Evolutionary conservation across 1,140 invertebrate species (phyloP), one percentile per base, ranked within the genome.

Genomic region (Brachionus asplanchnoidis): DNA sequence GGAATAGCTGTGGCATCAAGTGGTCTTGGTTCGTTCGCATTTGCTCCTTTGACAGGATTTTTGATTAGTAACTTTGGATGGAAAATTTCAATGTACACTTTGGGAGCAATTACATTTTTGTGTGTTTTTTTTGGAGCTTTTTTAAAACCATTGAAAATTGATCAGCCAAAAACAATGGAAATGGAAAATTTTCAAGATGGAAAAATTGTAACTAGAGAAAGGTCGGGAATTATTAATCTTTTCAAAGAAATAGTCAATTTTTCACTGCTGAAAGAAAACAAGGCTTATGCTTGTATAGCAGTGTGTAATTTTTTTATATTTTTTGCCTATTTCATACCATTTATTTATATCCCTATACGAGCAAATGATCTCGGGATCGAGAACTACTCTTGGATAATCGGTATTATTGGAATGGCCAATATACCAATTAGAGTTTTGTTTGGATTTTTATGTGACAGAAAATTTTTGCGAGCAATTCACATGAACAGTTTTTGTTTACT

Each of bases 1-100:
- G 95, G 95, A n/a, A 93, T 97, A 60, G 94, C 95, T 1, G 83
- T 88, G 1, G 87, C 87, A 82, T 89, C 89, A 4, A 87, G 87
- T 3, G 89, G 89, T 36, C 32, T 36, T 36, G 32, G 32, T 36
- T 36, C 32, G 32, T 36, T 36, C 7, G 32, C 6, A 5, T 2
- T 90, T 73, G 85, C 87, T 3, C 87, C 87, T 1, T 65, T 90
- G 2, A 87, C 85, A n/a, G 85, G 85, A 82, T 85, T 86, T 9
- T 78, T 90, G 2, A 77, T 89, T 17, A 79, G 86, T 2, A 85
- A 86, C 11, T 89, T 88, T 70, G 86, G 86, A 50, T 89, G 89
- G 88, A 85, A 87, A 78, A 87, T 88, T 11, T 40, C 73, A 20
- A 36, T 77, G 73, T 20, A 40, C 3, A 50, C n/a, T 20, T 23